Base-by-base conservation (phyloP, 2,113 vertebrate species). In the Clupea harengus region DNA sequence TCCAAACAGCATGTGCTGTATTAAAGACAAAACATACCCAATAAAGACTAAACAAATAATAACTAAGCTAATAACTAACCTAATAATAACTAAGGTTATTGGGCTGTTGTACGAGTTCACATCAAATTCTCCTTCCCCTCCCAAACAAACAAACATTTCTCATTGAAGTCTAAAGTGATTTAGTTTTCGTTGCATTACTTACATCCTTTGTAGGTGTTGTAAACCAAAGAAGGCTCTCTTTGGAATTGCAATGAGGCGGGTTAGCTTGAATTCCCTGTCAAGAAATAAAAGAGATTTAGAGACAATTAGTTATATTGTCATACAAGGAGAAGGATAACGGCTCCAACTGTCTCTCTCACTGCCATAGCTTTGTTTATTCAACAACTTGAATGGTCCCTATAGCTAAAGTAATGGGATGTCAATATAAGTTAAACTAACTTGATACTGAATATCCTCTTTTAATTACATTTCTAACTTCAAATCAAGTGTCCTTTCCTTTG, bases 131-230 rank as follows among this genome's bases (percentile, higher is more conserved):
- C 9, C 72, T 78, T 5, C 28, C 25, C 67, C 13, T 39, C 10
- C 11, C 13, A 78, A 32, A 4, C 72, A 32, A 78, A 78, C 25
- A 11, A 15, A 75, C 28, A 10, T 32, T 17, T 10, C 28, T 17
- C 10, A 78, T 28, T 32, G 7, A 32, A 32, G n/a, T 13, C 28
- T 32, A 1, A 75, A 2, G 0, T 78, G 2, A 78, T 32, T 3
- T 78, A 32, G 64, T 72, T 72, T 72, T 39, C 2, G 39, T 39
- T 32, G n/a, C 64, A 50, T 45, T 64, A 91, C 93, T 94, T 83
- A 96, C 95, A 96, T 86, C 87, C 60, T 90, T 45, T 28, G 87
- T 85, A 96, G 92, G 45, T 90, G 85, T 45, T 90, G 83, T 67
- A 96, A 90, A 83, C 75, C 78, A 85, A 25, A 82, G 82, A 95